Base-by-base conservation (phyloP, 2,797 vertebrate species). In the Takifugu ocellatus region DNA sequence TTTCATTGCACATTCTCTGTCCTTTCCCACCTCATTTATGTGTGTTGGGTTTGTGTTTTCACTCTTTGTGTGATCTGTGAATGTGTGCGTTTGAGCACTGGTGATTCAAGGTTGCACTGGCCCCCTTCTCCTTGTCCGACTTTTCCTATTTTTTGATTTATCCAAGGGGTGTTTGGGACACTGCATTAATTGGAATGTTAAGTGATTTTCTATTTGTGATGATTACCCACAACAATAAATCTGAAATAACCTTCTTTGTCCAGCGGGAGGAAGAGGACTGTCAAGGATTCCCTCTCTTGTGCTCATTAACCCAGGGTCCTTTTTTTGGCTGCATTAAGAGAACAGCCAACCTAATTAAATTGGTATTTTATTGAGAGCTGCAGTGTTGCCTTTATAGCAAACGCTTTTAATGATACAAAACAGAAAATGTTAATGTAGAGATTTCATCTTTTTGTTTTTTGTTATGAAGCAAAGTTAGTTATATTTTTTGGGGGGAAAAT, bases 201-300 rank as follows among this genome's bases (percentile, higher is more conserved):
- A 84, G 69, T 81, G 71, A 75, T 80, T 90, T 85, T 88, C 80
- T 87, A 80, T 82, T 79, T 89, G 80, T 72, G 78, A 78, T 72
- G 70, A 85, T 86, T 83, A 81, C 83, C 74, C 74, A 60, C 72
- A 83, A 87, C 80, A 82, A 81, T 87, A 88, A 70, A 75, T 82
- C 64, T 73, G 58, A 80, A 86, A 81, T 88, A 78, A 80, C 74
- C 77, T 79, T 80, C 65, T 70, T 76, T 71, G 71, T 85, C 71
- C 67, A 68, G 61, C 55, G 39, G 17, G 49, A 75, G 57, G 68
- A 75, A 79, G 60, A 63, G 67, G 71, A 81, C 65, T 29, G 48
- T 55, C 56, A 60, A 59, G 50, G 75, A 79, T 72, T 72, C 59
- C 25, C 65, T 63, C 63, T 68, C 49, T 71, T 36, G 3, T 56